Percentiles rank a stretch among this genome's conserved stretches.
Evolutionary conservation across 2,797 vertebrate genomes (phyloP).

Genomic region (Hippocampus kuda): DNA sequence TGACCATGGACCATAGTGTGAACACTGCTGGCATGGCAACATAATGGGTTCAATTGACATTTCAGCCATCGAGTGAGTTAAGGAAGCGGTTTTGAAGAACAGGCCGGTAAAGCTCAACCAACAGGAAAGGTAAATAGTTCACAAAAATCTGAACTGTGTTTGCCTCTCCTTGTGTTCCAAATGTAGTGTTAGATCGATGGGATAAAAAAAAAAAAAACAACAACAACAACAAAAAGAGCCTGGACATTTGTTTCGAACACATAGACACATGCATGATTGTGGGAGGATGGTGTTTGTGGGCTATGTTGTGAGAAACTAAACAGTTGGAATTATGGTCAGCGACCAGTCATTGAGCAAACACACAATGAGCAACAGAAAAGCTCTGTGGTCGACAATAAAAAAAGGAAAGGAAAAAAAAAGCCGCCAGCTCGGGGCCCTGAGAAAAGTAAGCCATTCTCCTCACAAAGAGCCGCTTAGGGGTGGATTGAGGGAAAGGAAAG

Average conservation of each 20-base stretch:
- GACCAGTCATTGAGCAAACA: conserved; percentile 76
- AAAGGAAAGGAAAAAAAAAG: conserved; percentile 47
- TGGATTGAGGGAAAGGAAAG: conserved; percentile 77
- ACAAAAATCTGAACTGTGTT: neutral
- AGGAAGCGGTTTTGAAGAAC: conserved; percentile 10
- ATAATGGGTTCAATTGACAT: conserved; percentile 49
- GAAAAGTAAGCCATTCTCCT: conserved; percentile 84
- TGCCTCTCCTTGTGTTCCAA: neutral
- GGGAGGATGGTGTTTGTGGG: conserved; percentile 42
- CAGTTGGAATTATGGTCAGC: conserved; percentile 70
- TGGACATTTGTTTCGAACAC: conserved; percentile 16
- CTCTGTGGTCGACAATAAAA: conserved; percentile 60
- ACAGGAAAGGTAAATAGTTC: neutral
- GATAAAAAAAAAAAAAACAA: conserved; percentile 13
- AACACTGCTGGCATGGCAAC: conserved; percentile 50
- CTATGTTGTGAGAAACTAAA: conserved; percentile 71
- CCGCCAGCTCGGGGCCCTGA: conserved; percentile 73
- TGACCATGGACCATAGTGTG: conserved; percentile 47
- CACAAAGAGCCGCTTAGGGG: conserved; percentile 80
- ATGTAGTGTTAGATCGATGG: conserved; percentile 41
- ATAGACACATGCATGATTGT: conserved; percentile 35
- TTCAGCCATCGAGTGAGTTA: conserved; percentile 24
- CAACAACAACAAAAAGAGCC: conserved; percentile 16
- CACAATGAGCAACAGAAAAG: conserved; percentile 73
- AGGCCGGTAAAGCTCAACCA: neutral